These are phyloP conservation scores for Prunella himalayana DNA, from an alignment of 2,113 vertebrate species.

Conservation along the genomic window DNA sequence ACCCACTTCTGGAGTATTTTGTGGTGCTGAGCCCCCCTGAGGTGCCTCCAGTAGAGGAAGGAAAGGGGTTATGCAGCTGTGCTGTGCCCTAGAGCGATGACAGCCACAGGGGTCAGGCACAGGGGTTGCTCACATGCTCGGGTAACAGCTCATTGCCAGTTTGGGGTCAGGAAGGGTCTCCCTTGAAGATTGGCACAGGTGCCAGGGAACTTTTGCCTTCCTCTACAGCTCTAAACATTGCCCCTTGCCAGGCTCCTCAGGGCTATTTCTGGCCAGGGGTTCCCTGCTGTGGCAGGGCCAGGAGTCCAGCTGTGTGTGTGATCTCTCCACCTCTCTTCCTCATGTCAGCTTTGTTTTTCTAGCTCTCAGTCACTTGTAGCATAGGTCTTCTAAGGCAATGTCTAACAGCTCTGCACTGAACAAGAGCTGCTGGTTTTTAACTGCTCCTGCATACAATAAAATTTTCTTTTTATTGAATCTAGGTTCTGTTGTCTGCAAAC, in stretches of 20 bases:
- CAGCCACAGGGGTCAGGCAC: rapidly evolving
- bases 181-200: not conserved
- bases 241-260: not conserved
- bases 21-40: not conserved
- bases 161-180: not conserved
- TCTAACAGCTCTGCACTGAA: not conserved
- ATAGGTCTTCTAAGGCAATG: not conserved
- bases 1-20: not conserved
- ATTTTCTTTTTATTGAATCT: not conserved
- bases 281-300: not conserved
- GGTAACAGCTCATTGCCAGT: not conserved
- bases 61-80: not conserved
- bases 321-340: not conserved
- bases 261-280: not conserved
- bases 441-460: not conserved
- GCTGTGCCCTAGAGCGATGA: not conserved
- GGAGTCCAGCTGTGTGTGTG: not conserved
- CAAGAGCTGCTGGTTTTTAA: not conserved
- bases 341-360: not conserved
- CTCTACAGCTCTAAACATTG: not conserved
- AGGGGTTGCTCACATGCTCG: not conserved
- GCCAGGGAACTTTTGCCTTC: not conserved
- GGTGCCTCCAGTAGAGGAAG: not conserved
- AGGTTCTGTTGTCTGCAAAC: not conserved
- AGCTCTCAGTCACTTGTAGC: not conserved